Conservation (phyloP, 1,140 invertebrate genomes). For the Lanistes nyassanus region DNA sequence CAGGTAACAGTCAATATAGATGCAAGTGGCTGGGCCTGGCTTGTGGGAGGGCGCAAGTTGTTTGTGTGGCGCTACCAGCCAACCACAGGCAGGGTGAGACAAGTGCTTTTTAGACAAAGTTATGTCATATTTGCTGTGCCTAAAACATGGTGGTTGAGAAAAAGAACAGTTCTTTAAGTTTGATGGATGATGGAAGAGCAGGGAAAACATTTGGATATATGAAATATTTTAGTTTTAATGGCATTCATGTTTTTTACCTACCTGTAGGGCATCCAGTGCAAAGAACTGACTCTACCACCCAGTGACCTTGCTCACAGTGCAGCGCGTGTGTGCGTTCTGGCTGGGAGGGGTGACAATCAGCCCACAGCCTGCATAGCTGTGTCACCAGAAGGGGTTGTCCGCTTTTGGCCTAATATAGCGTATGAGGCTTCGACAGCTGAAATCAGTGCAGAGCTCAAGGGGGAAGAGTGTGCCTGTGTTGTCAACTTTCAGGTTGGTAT, state of each 20-base stretch:
- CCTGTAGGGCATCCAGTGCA: constrained; percentile 71
- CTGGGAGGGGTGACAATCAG: constrained; percentile 73
- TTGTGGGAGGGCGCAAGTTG: constrained; percentile 85
- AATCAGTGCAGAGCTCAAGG: constrained; percentile 82
- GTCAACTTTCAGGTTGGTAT: constrained; percentile 51
- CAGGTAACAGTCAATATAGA: constrained; percentile 75
- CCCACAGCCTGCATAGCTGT: constrained; percentile 85
- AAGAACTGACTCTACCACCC: constrained; percentile 87
- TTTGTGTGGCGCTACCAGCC: constrained; percentile 86
- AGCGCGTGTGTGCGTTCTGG: constrained; percentile 85
- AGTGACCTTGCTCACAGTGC: constrained; percentile 92
- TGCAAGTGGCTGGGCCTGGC: constrained; percentile 81
- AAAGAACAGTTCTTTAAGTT: too few species aligned
- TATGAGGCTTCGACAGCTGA: constrained; percentile 89
- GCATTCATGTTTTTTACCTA: neutral
- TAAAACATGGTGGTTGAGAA: neutral
- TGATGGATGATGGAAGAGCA: too few species aligned
- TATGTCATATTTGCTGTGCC: neutral
- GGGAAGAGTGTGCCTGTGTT: constrained; percentile 75
- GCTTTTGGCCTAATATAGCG: constrained; percentile 90
- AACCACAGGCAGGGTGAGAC: constrained; percentile 43
- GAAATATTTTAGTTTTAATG: neutral
- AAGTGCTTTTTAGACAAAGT: neutral
- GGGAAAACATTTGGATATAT: too few species aligned
- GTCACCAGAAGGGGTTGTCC: constrained; percentile 89